Conservation (phyloP, 2,797 vertebrate species). For the Lepidocolaptes lacrymiger region DNA sequence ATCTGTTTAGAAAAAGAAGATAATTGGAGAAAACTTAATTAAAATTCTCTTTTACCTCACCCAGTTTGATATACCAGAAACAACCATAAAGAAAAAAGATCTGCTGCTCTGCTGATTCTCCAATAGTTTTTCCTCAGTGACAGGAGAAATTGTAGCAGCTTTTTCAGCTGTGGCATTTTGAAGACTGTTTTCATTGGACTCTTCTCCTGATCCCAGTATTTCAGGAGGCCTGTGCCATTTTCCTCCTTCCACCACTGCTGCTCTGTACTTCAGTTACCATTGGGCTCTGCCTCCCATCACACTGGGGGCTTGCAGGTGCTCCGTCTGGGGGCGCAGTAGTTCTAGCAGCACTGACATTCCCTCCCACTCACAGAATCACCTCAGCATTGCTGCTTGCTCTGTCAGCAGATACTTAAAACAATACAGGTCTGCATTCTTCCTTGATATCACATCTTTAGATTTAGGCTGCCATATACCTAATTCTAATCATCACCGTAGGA, state of each 20-base stretch:
- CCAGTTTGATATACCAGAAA: not conserved
- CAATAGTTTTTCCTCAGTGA: not conserved
- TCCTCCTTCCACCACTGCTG: not conserved
- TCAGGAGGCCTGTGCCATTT: not conserved
- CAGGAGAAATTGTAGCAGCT: not conserved
- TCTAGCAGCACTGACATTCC: not conserved
- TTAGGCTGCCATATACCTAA: not conserved
- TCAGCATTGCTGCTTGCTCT: not conserved
- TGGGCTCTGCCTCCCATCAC: not conserved
- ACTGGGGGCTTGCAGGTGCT: not conserved
- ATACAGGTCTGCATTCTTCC: not conserved
- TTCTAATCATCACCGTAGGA: not conserved
- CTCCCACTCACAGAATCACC: not conserved
- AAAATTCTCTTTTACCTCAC: not conserved
- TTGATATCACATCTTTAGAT: not conserved
- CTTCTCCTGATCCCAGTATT: not conserved
- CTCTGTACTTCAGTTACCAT: not conserved
- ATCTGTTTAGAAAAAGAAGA: not conserved
- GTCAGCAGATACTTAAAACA: not conserved
- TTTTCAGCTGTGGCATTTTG: not conserved
- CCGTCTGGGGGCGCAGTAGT: not conserved
- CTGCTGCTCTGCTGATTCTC: not conserved
- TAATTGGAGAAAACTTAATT: not conserved
- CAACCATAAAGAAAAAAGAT: not conserved
- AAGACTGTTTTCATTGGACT: not conserved